Percentiles rank a stretch among this genome's conserved stretches.
These are phyloP conservation scores for Chrysina gloriosa DNA, from an alignment of 2,888 invertebrate genomes.

Conservation along the genomic window DNA sequence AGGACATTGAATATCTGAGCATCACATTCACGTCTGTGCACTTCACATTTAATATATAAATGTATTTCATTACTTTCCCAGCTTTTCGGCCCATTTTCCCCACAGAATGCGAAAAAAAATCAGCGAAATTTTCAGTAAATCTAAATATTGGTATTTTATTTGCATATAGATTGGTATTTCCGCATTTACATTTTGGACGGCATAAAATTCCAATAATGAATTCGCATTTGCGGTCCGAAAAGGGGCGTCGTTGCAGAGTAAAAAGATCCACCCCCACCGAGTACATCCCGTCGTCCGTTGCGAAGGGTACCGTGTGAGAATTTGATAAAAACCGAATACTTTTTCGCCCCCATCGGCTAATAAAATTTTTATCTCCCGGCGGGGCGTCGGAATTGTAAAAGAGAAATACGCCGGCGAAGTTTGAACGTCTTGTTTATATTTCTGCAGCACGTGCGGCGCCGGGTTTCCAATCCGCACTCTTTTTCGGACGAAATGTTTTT, in stretches of 20 bases:
- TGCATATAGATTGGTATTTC: constrained; percentile 54
- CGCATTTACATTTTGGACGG: constrained; percentile 47
- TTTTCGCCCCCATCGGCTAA: background rate
- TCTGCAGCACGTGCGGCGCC: background rate
- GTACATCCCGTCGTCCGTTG: background rate
- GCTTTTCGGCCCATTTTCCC: background rate
- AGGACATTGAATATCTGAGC: no score
- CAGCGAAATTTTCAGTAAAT: constrained; percentile 24
- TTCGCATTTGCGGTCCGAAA: constrained; percentile 35
- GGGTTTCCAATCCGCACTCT: background rate
- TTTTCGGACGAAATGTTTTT: background rate
- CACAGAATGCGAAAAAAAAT: background rate
- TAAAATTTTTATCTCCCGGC: constrained; percentile 11
- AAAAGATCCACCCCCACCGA: background rate
- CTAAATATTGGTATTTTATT: constrained; percentile 54
- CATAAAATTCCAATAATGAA: constrained; percentile 46
- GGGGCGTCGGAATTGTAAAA: background rate
- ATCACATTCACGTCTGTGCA: no score
- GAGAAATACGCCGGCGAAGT: constrained; percentile 1
- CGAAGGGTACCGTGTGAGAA: background rate
- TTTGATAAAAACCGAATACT: constrained; percentile 26
- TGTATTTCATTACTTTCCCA: constrained; percentile 3
- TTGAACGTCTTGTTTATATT: background rate
- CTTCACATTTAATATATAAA: no score
- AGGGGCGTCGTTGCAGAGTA: background rate